Evolutionary conservation across 2,888 invertebrate genomes (phyloP).

Genomic region (Lordiphosa andalusiaca): DNA sequence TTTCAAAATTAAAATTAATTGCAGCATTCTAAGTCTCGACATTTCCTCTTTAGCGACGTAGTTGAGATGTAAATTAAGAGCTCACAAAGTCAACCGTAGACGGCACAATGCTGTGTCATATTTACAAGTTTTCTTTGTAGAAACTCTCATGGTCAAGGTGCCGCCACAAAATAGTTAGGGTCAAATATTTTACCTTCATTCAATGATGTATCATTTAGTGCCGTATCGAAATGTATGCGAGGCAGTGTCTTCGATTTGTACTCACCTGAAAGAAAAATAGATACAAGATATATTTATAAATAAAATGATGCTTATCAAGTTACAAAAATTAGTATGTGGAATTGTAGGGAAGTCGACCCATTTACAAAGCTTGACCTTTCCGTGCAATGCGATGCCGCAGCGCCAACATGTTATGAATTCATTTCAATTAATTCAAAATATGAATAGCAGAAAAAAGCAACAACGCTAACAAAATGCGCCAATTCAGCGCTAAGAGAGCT

Average conservation of each 20-base stretch:
- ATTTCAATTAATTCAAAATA: conserved; percentile 68
- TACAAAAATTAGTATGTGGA: neutral
- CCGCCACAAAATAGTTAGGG: too few species aligned
- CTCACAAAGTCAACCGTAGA: too few species aligned
- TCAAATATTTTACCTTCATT: conserved; percentile 77
- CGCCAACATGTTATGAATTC: conserved; percentile 56
- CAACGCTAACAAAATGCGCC: conserved; percentile 34
- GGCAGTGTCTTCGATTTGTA: conserved; percentile 81
- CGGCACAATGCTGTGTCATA: too few species aligned
- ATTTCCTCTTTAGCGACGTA: too few species aligned
- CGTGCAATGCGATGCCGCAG: conserved; percentile 15
- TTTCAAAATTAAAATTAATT: too few species aligned
- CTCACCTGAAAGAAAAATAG: conserved; percentile 77
- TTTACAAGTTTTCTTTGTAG: too few species aligned
- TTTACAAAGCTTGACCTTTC: conserved; percentile 62
- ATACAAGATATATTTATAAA: conserved; percentile 12
- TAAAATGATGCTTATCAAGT: neutral
- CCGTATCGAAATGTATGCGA: conserved; percentile 80
- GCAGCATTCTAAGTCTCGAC: too few species aligned
- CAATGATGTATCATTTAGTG: conserved; percentile 77
- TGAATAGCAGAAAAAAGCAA: conserved; percentile 30
- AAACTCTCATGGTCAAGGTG: too few species aligned
- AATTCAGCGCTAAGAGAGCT: conserved; percentile 43
- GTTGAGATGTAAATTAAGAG: too few species aligned
- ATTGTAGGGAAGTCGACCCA: conserved; percentile 47